Evolutionary conservation across 2,888 invertebrate genomes (phyloP), one percentile per base, ranked within the genome.

Genomic region (Hedychridium roseum): DNA sequence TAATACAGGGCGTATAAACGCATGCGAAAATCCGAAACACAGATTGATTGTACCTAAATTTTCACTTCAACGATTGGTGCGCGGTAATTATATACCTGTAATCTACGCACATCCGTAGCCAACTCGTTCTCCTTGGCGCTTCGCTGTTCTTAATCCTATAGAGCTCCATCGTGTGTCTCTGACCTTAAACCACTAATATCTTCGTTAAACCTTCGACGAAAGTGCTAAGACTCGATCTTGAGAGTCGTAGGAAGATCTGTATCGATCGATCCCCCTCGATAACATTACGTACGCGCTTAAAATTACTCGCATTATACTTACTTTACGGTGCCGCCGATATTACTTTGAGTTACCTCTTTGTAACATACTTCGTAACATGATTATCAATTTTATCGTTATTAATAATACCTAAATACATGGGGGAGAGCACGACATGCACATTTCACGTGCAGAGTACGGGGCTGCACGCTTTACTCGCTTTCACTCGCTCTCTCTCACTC

Each of bases 371-470:
- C 65, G 65, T 76, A 76, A 76, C 70, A 71, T 72, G 71, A 74
- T 73, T 74, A 74, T 72, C 66, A 66, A 68, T 73, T 70, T 71
- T 71, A 62, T 62, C 9, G 62, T 66, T 63, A 71, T 72, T 74
- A 75, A 73, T 72, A 76, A 75, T 76, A 6, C 66, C 73, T 74
- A 71, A 73, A 74, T 73, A 74, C 68, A 71, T 69, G 71, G 71
- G n/a, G n/a, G n/a, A n/a, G n/a, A n/a, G 68, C 69, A 73, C 73
- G 72, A 58, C 67, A 31, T 61, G 67, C 63, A 63, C 55, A 65
- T 60, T n/a, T n/a, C 66, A 59, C 63, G 36, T 49, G 30, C 57
- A 49, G 54, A 50, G 43, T 48, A 50, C 55, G 45, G 54, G 41
- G 43, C 39, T 41, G 18, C 41, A 45, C 15, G 44, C 27, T 34